phyloP scores from a whole-genome alignment of 2,888 invertebrate species.

The Ceraclea dissimilis region DNA sequence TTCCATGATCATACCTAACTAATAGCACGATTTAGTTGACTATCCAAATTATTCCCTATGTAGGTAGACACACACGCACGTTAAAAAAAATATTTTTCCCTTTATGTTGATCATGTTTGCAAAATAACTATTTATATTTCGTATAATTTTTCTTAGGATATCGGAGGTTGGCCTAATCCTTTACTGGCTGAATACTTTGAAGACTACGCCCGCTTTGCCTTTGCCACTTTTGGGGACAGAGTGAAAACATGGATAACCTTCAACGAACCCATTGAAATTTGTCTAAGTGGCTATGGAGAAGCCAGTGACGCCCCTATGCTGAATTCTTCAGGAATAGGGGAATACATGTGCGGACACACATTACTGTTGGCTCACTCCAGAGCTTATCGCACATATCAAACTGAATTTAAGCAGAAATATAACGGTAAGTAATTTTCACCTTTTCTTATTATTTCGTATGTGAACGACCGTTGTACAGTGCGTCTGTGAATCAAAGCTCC shows the following conservation, averaged over 20 bases:
- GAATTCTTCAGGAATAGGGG: slow-evolving; percentile 37
- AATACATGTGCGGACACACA: slow-evolving; percentile 50
- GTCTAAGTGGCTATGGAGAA: slow-evolving; percentile 36
- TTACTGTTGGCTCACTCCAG: slow-evolving; percentile 50
- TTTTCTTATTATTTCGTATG: not conserved
- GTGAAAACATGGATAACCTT: slow-evolving; percentile 52
- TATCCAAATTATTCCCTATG: no score
- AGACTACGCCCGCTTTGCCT: slow-evolving; percentile 48
- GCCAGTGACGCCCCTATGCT: slow-evolving; percentile 35
- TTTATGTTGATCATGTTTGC: no score
- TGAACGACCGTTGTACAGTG: no score
- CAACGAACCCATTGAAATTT: slow-evolving; percentile 47
- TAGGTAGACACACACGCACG: no score
- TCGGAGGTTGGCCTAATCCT: slow-evolving; percentile 55
- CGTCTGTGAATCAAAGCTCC: no score
- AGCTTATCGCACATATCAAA: slow-evolving; percentile 39
- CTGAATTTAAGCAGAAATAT: slow-evolving; percentile 22
- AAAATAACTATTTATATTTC: no score
- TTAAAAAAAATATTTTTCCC: no score
- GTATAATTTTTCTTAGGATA: no score
- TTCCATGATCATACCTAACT: no score
- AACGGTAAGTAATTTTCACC: not conserved
- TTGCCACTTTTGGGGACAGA: slow-evolving; percentile 41
- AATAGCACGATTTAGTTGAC: no score
- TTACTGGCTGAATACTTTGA: slow-evolving; percentile 46